Evolutionary conservation across 1,140 invertebrate genomes (phyloP).

Genomic region (Acromyrmex heyeri): DNA sequence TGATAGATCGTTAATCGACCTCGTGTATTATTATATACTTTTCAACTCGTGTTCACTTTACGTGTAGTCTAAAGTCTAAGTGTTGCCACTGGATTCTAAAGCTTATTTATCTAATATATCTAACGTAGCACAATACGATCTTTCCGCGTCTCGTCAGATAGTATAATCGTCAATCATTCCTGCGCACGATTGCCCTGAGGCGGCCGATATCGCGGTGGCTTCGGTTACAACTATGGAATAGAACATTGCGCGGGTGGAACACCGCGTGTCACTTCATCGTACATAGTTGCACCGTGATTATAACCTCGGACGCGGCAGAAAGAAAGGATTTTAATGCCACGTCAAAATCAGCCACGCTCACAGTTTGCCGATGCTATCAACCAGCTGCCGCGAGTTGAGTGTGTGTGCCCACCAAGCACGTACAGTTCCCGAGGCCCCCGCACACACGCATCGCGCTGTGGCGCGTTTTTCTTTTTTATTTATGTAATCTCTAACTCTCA

Average conservation of each 20-base stretch:
- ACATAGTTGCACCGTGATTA: slow-evolving; percentile 63
- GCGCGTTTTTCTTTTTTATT: slow-evolving; percentile 57
- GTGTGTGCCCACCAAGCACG: slow-evolving; percentile 59
- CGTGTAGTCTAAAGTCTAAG: background rate
- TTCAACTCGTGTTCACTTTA: background rate
- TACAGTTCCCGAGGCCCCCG: slow-evolving; percentile 42
- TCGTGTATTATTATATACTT: background rate
- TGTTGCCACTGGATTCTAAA: background rate
- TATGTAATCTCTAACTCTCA: slow-evolving; percentile 73
- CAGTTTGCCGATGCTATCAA: slow-evolving; percentile 69
- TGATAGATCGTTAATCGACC: background rate
- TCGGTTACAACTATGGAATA: slow-evolving; percentile 11
- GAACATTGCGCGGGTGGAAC: slow-evolving; percentile 17
- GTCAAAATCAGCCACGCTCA: slow-evolving; percentile 63
- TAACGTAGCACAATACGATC: background rate
- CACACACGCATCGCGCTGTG: background rate
- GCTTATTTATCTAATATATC: slow-evolving; percentile 1
- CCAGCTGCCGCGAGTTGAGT: slow-evolving; percentile 71
- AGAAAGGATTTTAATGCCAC: slow-evolving; percentile 69
- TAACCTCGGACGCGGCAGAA: slow-evolving; percentile 50
- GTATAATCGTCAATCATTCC: slow-evolving; percentile 50
- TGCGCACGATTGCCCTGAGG: slow-evolving; percentile 26
- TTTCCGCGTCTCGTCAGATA: background rate
- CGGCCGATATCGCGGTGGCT: slow-evolving; percentile 4
- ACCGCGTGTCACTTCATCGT: slow-evolving; percentile 47